Base-by-base conservation (phyloP, 2,113 vertebrate genomes). In the Triplophysa dalaica region DNA sequence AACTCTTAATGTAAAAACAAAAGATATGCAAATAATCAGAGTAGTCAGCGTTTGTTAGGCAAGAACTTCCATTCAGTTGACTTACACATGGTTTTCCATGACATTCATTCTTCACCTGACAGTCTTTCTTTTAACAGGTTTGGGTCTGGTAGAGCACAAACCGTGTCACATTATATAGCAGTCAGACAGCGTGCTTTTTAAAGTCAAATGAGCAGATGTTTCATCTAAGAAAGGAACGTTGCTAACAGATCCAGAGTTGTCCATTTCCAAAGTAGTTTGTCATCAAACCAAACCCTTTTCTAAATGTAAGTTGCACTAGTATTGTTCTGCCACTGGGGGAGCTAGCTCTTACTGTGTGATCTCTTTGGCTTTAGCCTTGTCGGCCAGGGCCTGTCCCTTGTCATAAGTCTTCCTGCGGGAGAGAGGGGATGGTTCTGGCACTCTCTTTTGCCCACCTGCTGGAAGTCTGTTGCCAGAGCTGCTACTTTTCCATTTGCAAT, bases 331-430 rank as follows among this genome's bases (percentile, higher is more conserved):
- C 86, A 61, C 65, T 24, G 29, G 72, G 74, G 73, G 69, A 67
- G 67, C 84, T 88, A 78, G 64, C 83, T 87, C 97, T 97, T 96
- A 99, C 97, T 94, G 94, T 93, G 96, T 98, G 38, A 94, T 95
- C 83, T 98, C 96, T 92, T 96, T 98, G 86, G 91, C 78, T 90
- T 96, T 98, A 88, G 93, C 81, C 88, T 94, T 97, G 80, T 97
- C 95, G 62, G 88, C 63, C 74, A 90, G 86, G 80, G 91, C 87
- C 63, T 91, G 89, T 29, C 87, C 88, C 89, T 94, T 98, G 85
- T 98, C 96, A 91, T 95, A 96, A 29, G 90, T 81, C 94, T 96
- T 99, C 90, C 96, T 96, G 90, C 95, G 95, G 73, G 92, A 86
- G 85, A 94, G 89, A 79, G 98, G 98, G 8, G 98, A 99, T 26